These are phyloP conservation scores for Peromyscus californicus DNA, from an alignment of 2,113 vertebrate species.

Conservation along the genomic window DNA sequence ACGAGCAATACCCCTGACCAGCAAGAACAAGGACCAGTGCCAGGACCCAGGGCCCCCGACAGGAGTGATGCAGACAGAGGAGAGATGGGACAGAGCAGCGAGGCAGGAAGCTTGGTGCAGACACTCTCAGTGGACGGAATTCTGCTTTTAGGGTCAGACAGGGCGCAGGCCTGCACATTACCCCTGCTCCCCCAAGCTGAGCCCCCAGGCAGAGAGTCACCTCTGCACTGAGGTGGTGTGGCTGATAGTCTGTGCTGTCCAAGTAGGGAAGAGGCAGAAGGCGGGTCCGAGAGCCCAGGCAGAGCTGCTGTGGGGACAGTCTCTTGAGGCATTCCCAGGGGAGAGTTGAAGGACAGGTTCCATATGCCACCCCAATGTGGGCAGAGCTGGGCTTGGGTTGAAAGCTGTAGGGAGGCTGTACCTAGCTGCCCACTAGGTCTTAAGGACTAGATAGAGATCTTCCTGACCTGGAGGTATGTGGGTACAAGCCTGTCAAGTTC, in stretches of 20 bases:
- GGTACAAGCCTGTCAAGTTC: not conserved
- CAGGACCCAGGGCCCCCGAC: not conserved
- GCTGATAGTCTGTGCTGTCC: not conserved
- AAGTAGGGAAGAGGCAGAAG: not conserved
- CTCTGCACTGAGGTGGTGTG: not conserved
- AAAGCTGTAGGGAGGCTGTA: not conserved
- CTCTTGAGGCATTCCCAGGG: not conserved
- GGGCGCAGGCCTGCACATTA: not conserved
- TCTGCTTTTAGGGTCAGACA: not conserved
- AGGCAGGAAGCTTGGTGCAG: fast-evolving
- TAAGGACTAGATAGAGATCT: not conserved
- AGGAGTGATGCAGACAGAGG: not conserved
- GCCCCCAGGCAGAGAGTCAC: not conserved
- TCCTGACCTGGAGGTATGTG: not conserved
- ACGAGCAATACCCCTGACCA: too few species aligned
- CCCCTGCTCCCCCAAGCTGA: not conserved
- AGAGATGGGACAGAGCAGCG: not conserved
- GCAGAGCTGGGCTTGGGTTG: not conserved
- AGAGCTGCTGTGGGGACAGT: not conserved
- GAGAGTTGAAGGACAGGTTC: not conserved
- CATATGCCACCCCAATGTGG: not conserved
- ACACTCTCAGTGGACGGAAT: fast-evolving
- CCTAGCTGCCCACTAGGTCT: not conserved
- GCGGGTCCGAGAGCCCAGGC: not conserved
- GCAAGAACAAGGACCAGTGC: not conserved